Evolutionary conservation across 53 echinoderm and acorn worm genomes (phyloP).

Genomic region (Mesocentrotus franciscanus): DNA sequence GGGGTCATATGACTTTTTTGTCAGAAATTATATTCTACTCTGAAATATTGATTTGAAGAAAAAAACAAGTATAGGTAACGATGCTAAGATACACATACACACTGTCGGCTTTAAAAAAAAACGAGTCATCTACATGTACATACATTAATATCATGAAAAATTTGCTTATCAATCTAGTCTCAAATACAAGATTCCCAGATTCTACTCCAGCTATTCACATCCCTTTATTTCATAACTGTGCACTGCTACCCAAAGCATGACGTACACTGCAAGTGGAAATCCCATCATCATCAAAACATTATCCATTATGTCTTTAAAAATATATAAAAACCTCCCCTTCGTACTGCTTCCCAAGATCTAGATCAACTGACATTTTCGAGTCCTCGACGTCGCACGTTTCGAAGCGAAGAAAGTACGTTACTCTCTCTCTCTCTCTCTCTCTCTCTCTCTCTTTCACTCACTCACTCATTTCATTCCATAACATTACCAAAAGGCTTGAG

Average conservation of each 20-base stretch:
- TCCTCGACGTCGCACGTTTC: neutral
- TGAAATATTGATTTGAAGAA: too few species aligned
- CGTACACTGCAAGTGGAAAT: neutral
- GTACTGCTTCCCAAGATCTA: neutral
- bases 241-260: neutral
- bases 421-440: neutral
- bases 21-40: too few species aligned
- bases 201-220: neutral
- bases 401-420: constrained; percentile 1
- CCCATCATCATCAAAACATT: neutral
- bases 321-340: neutral
- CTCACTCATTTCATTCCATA: neutral
- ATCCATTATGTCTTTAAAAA: neutral
- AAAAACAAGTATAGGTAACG: too few species aligned
- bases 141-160: too few species aligned
- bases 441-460: neutral
- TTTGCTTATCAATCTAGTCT: neutral
- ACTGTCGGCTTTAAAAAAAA: too few species aligned
- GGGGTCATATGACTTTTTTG: too few species aligned
- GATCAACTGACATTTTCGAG: constrained; percentile 21
- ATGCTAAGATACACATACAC: too few species aligned
- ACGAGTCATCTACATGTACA: too few species aligned
- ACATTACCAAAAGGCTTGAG: constrained; percentile 2
- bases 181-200: neutral
- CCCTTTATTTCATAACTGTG: neutral